Base-by-base conservation (phyloP, 2,888 invertebrate genomes). In the Leucophora obtusa region DNA sequence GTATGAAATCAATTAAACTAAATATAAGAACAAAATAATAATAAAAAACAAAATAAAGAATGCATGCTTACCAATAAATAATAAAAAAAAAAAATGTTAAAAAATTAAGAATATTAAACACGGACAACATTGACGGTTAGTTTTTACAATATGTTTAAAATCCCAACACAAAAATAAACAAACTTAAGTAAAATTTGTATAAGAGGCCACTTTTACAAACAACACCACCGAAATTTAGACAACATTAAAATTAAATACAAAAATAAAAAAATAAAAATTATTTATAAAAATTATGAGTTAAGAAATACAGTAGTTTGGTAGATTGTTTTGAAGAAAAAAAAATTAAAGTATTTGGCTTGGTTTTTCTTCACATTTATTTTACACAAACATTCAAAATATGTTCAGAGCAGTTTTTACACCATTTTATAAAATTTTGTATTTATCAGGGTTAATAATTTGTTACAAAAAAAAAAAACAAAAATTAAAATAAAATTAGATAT, bases 91-190 rank as follows among this genome's bases (percentile, higher is more conserved):
- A 65, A 58, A 62, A 21, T 14, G 6, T 3, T 21, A 47, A 28
- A 28, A 28, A 6, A 56, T 18, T 28, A 35, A 51, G n/a, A 47
- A 56, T 11, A 24, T 43, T 43, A 33, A 63, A 21, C 24, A 78
- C 50, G 65, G 58, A 73, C 47, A 81, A 72, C 71, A 81, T 58
- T 65, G 50, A 81, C 17, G 8, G 56, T 56, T 35, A 28, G n/a
- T 73, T 72, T 71, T 72, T 77, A 73, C 66, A 74, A 62, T 17
- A 70, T 47, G n/a, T 53, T 53, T 21, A 6, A 28, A 28, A 53
- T 38, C 70, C 35, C 35, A 60, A 50, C 15, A 28, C 3, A 28
- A 38, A 11, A 72, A 50, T 4, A 51, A 51, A 24, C 7, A 62
- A 65, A 56, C 7, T 38, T 24, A 51, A 69, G 33, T n/a, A 28